Evolutionary conservation across 2,888 invertebrate species (phyloP).

Genomic region (Phaonia tiefii): DNA sequence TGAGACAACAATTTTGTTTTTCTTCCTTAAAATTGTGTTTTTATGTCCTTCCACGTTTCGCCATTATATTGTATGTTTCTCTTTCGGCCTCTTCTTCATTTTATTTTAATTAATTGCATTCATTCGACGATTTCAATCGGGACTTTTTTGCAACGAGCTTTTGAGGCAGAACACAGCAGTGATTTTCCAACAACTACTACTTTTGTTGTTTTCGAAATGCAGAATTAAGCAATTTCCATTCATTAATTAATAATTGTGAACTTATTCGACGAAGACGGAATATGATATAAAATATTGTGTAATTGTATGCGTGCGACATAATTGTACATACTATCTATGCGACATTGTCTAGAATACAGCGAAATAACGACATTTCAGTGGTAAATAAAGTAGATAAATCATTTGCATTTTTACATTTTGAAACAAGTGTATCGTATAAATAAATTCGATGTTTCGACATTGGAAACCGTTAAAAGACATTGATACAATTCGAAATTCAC

Average conservation of each 20-base stretch:
- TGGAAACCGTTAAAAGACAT: no score
- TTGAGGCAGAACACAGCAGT: background rate
- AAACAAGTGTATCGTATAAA: no score
- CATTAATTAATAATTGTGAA: background rate
- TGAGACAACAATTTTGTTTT: conserved; percentile 33
- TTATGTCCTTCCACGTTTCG: background rate
- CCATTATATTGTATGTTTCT: background rate
- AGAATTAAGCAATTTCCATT: background rate
- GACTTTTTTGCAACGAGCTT: background rate
- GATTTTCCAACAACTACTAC: background rate
- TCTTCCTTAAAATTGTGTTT: background rate
- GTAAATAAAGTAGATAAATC: no score
- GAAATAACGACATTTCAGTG: no score
- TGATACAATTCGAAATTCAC: no score
- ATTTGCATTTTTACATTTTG: no score
- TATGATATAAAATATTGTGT: no score
- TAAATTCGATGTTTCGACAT: no score
- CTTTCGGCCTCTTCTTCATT: conserved; percentile 43
- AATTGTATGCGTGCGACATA: no score
- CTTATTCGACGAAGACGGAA: no score
- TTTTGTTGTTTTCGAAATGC: background rate
- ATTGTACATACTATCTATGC: no score
- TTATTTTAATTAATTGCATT: conserved; percentile 64
- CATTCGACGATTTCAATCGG: background rate
- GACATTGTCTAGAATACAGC: no score